Evolutionary conservation across 2,888 invertebrate genomes (phyloP), one percentile per base, ranked within the genome.

Genomic region (Sylvicola cinctus): DNA sequence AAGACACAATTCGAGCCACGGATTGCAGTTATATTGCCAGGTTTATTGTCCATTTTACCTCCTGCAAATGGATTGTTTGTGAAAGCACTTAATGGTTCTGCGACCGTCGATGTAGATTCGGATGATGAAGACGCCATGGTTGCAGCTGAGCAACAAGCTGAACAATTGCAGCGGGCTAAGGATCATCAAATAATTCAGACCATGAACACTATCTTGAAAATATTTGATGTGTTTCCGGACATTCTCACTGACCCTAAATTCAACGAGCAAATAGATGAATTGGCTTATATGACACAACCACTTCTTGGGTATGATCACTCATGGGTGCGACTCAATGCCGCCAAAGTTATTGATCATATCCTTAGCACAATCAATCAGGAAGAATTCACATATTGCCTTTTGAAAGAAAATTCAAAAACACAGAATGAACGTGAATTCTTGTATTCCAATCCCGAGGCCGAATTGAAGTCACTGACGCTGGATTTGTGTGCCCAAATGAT

Each of bases 241-340:
- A 64, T 69, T 45, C 49, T 81, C 36, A 65, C 64, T 11, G 61
- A 62, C 40, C 52, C 56, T 3, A 60, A 61, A 27, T 62, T 58
- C 39, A 37, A 42, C 1, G 52, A 54, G 17, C 60, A 65, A 32
- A 57, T 66, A 3, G 68, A 77, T 39, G 66, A 66, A 38, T 54
- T 76, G 45, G 63, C 66, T 34, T 71, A 70, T 49, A 66, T 72
- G 47, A 68, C 73, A 44, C 78, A 83, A 53, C 63, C 62, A 13
- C 64, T 84, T 29, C 51, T 91, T 12, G 72, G 67, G 0, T 75
- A 91, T 52, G 78, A 83, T 11, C 90, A 91, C 50, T 66, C 73
- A 23, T 88, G 88, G 88, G 83, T 91, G 0, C 68, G 88, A 35
- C 59, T 84, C 31, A 68, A 70, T 37, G 68, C 85, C 0, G 68